Base-by-base conservation (phyloP, 2,888 invertebrate genomes). In the Calliphora vomitoria region DNA sequence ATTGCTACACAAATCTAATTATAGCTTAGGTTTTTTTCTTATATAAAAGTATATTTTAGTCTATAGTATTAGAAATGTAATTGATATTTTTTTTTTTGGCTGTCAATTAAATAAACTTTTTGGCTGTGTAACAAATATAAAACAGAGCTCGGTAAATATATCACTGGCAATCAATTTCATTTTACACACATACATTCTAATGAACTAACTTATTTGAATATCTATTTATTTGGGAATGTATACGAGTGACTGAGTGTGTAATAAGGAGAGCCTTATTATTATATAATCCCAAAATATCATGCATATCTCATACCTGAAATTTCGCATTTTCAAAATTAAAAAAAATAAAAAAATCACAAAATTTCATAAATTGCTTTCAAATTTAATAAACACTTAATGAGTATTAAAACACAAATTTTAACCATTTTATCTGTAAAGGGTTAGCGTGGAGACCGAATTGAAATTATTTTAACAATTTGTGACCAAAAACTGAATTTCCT, bases 91-190 rank as follows among this genome's bases (percentile, higher is more conserved):
- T 71, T 71, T 80, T 69, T 44, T 13, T 44, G 15, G 11, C 6
- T 64, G 58, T 74, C 55, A 35, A 72, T 72, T 66, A 58, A 74
- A 55, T 62, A 62, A 35, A 62, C 15, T 15, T 64, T 66, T 55
- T 74, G 31, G 20, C 55, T 35, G 15, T 74, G 13, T 13, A 13
- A 55, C 41, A 78, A 25, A 64, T 58, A 62, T 47, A 3, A 25
- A 55, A 31, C 18, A 1, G 8, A 20, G n/a, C 11, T 35, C 1
- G 25, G 10, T 47, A 50, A 82, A 82, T 44, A 68, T 76, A 82
- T 69, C 69, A 69, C 60, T 76, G 53, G 10, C 76, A 69, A 76
- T 76, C 50, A 82, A 82, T 62, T 75, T 76, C 15, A 60, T 69
- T 44, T 31, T n/a, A 58, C 13, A 62, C n/a, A 35, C 60, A 35